These are phyloP conservation scores for Agelas oroides DNA, from an alignment of 37 sponge, comb jelly and placozoan genomes.

Conservation along the genomic window DNA sequence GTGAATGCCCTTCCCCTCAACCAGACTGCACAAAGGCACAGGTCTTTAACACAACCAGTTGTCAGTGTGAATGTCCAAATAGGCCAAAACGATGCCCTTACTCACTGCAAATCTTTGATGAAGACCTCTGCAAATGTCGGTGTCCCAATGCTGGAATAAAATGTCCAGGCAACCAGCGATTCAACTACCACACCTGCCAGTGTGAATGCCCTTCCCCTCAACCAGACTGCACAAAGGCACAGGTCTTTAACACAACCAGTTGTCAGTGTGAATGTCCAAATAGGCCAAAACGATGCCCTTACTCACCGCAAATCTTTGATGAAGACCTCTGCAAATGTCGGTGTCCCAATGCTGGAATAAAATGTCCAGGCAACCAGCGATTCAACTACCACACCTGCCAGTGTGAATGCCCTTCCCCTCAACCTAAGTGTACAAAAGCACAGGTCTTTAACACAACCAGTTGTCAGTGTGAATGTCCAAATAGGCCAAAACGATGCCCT, in stretches of 20 bases:
- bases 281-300: no score
- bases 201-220: conserved; percentile 11
- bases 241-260: conserved; percentile 9
- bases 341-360: no score
- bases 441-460: conserved; percentile 21
- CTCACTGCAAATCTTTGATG: conserved; percentile 14
- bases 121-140: conserved; percentile 38
- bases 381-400: conserved; percentile 34
- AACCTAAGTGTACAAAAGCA: not conserved
- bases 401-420: conserved; percentile 43
- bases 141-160: conserved; percentile 7
- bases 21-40: not conserved
- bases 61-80: conserved; percentile 34
- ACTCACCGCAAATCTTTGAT: no score
- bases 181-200: conserved; percentile 4
- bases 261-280: conserved; percentile 34
- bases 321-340: no score
- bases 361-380: conserved; percentile 13
- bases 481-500: conserved; percentile 15
- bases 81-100: not conserved
- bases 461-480: conserved; percentile 40
- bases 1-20: conserved; percentile 9
- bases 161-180: conserved; percentile 12
- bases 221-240: not conserved
- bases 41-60: not conserved